phyloP scores from a whole-genome alignment of 2,113 vertebrate genomes.

The Peromyscus polionotus region DNA sequence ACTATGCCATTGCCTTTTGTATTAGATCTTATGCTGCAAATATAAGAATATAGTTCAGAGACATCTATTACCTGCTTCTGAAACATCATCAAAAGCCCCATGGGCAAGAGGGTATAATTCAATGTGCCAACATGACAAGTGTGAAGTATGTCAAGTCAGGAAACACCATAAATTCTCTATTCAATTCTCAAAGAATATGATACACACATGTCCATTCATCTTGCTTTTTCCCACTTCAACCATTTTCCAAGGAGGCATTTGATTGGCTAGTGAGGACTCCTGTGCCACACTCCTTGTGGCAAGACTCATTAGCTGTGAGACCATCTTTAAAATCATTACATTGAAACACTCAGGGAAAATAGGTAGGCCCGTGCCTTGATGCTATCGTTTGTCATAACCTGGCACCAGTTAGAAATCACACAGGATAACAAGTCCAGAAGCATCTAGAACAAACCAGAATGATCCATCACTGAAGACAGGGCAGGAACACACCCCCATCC shows the following conservation, averaged over 20 bases:
- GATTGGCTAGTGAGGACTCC: constrained; percentile 66
- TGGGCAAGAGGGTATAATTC: constrained; percentile 76
- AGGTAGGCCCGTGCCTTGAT: constrained; percentile 58
- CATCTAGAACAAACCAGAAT: constrained; percentile 83
- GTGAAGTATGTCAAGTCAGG: constrained; percentile 79
- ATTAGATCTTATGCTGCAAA: constrained; percentile 74
- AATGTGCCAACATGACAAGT: constrained; percentile 84
- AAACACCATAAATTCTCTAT: constrained; percentile 79
- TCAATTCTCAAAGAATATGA: constrained; percentile 80
- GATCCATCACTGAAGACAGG: constrained; percentile 76
- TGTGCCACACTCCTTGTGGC: constrained; percentile 65
- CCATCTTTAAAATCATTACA: constrained; percentile 79
- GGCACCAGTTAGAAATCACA: constrained; percentile 79
- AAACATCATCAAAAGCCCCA: constrained; percentile 80
- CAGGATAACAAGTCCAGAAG: constrained; percentile 79
- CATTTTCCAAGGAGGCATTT: constrained; percentile 62
- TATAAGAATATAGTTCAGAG: constrained; percentile 66
- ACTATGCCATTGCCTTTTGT: constrained; percentile 68
- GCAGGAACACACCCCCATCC: constrained; percentile 23
- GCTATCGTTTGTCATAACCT: constrained; percentile 81
- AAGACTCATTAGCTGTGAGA: constrained; percentile 79
- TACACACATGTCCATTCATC: constrained; percentile 77
- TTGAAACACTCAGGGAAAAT: constrained; percentile 77
- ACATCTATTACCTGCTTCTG: constrained; percentile 77
- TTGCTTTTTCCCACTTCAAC: constrained; percentile 62